Evolutionary conservation across 2,113 vertebrate genomes (phyloP), one percentile per base, ranked within the genome.

Genomic region (Perccottus glenii): DNA sequence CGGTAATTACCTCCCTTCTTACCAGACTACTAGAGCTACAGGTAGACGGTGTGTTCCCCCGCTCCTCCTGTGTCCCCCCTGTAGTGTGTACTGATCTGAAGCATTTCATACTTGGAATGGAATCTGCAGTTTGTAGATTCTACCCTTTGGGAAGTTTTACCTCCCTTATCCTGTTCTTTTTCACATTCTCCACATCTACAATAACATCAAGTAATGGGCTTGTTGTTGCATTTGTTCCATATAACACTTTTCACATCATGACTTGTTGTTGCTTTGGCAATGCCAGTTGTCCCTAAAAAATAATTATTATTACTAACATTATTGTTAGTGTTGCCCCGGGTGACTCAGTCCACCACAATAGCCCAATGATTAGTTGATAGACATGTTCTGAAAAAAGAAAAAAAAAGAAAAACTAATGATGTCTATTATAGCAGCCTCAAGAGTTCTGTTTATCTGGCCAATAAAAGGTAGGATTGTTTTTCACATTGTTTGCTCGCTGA

Each of bases 1-100:
- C 90, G 87, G 89, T 92, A 92, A 90, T 90, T 91, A 84, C 83
- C 69, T 87, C 67, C 72, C 52, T 82, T 85, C 70, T 55, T 82
- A 70, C 70, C 61, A 85, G 78, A 82, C 50, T 59, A 82, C 76
- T 83, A 64, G 53, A 77, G 46, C 67, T 60, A 59, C 77, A 90
- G 81, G 88, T 90, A 91, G 86, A 82, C 11, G 58, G 16, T 50
- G 10, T 79, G 40, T 75, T 58, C 73, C 0, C 10, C 38, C 0
- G 0, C 35, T 52, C 55, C 60, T 10, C 12, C 27, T 64, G 48
- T 75, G n/a, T 48, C 47, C 45, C 5, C 19, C 32, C 6, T 35
- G 61, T 77, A 68, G 51, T 73, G 58, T 83, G 72, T 77, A 32
- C 6, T n/a, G 15, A 44, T 50, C 59, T 59, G 57, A 59, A 70